Base-by-base conservation (phyloP, 2,888 invertebrate species). In the Pheosia gnoma region DNA sequence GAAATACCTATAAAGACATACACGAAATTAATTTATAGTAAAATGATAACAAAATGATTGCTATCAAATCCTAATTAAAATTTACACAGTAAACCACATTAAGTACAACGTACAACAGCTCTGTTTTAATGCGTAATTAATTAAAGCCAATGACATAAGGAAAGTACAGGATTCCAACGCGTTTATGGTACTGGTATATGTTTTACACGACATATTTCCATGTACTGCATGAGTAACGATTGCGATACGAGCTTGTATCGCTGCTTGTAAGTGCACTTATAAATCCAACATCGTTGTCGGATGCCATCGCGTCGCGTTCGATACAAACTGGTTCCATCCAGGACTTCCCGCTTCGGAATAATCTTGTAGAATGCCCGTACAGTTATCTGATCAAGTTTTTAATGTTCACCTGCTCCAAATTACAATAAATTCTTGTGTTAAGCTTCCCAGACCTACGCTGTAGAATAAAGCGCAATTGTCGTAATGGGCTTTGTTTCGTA, bases 351-450 rank as follows among this genome's bases (percentile, higher is more conserved):
- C 85, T 87, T 86, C 69, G 83, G 81, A 84, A 85, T 87, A 83
- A 88, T 86, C 85, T 87, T 81, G 87, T 89, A 89, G 87, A 90
- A 89, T 88, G 87, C 78, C 75, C 84, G 72, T 88, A 91, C 91
- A 87, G 91, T 90, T 91, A 89, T 63, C 72, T 72, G 75, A 72
- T 62, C 63, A 64, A 58, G 61, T 64, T 68, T 55, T 59, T 64
- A 62, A 60, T 62, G 66, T 59, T 68, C 68, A 76, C 71, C 72
- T 72, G 72, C 68, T 70, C 67, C 70, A 57, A 70, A 70, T 75
- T 68, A 67, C 25, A 61, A 67, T 65, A 60, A 70, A 68, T 68
- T 64, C 39, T 59, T 62, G 25, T 61, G 9, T 56, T 67, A 62
- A 61, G 67, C 66, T 11, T 58, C 56, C 56, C 47, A 57, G 52